Evolutionary conservation across 35 echinoderm and acorn worm genomes (phyloP).

Genomic region (Hemicentrotus pulcherrimus): DNA sequence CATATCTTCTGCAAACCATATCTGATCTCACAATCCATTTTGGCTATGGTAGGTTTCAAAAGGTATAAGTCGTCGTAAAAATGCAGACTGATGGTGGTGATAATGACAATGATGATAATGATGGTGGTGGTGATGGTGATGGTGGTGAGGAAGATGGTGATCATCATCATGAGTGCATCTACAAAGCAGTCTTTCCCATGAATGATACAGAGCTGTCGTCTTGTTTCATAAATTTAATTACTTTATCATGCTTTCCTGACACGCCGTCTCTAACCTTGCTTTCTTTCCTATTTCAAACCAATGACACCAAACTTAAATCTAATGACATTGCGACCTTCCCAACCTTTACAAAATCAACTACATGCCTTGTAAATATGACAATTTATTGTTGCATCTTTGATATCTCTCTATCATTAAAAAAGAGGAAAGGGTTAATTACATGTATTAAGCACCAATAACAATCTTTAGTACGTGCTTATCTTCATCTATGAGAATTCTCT

Average conservation of each 20-base stretch:
- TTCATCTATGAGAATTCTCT: background rate
- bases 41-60: no score
- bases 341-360: background rate
- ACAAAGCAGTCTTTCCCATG: no score
- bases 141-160: background rate
- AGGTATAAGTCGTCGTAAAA: no score
- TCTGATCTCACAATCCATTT: no score
- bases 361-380: background rate
- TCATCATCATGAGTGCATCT: background rate
- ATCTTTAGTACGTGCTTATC: background rate
- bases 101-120: background rate
- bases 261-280: background rate
- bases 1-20: no score
- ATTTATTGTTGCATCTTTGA: background rate
- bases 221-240: background rate
- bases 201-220: background rate
- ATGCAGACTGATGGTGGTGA: background rate
- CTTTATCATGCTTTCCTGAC: background rate
- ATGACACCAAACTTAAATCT: background rate
- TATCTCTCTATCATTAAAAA: background rate
- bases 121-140: background rate
- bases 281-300: background rate
- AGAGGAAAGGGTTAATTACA: background rate
- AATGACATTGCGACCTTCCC: no score
- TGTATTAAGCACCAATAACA: background rate